Percentiles rank a stretch among this genome's conserved stretches.
Conservation (phyloP, 2,888 invertebrate species). For the Atherix ibis region DNA sequence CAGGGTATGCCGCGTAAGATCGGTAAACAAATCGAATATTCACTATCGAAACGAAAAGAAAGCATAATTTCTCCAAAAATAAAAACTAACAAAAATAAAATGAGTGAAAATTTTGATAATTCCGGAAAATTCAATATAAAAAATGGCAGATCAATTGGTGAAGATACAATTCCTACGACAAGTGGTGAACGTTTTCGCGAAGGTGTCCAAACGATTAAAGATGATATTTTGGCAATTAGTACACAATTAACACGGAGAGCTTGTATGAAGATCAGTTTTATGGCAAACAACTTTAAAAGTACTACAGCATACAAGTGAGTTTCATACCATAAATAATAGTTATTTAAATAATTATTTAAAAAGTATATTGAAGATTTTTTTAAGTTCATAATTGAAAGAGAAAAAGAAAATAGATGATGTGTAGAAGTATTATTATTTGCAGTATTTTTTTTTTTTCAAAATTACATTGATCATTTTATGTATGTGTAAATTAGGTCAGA, state of each 20-base stretch:
- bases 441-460: too few species aligned
- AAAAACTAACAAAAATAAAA: neutral
- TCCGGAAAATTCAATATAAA: too few species aligned
- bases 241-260: constrained; percentile 25
- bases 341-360: too few species aligned
- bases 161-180: constrained; percentile 9
- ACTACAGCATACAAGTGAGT: constrained; percentile 28
- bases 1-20: constrained; percentile 30
- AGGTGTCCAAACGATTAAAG: constrained; percentile 5
- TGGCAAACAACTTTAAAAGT: constrained; percentile 18
- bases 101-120: neutral
- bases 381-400: too few species aligned
- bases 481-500: too few species aligned
- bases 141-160: constrained; percentile 10
- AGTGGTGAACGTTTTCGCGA: constrained; percentile 3
- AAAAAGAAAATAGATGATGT: too few species aligned
- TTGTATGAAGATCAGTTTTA: constrained; percentile 16
- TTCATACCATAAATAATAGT: neutral
- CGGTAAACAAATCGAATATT: constrained; percentile 23
- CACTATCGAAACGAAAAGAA: constrained; percentile 22
- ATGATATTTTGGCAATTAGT: constrained; percentile 23
- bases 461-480: too few species aligned
- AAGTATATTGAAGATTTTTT: neutral
- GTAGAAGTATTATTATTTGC: too few species aligned
- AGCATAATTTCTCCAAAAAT: constrained; percentile 5